Evolutionary conservation across 37 sponge, comb jelly and placozoan species (phyloP), one percentile per base, ranked within the genome.

Genomic region (Halisarca cf. caerulea): DNA sequence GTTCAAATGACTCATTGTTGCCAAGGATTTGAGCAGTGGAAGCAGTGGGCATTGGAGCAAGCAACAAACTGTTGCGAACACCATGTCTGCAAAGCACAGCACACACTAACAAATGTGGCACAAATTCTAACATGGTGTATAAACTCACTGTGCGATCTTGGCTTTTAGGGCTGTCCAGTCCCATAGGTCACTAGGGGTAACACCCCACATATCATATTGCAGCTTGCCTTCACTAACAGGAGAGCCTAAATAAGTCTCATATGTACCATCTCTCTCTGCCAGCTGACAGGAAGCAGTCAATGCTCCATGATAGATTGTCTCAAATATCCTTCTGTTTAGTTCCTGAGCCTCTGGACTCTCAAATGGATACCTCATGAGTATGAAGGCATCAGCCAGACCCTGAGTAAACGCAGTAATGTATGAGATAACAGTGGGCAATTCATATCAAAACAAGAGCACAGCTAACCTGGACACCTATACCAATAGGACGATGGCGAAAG

Each of bases 11-110:
- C 87, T 99, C 99, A 73, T 99, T 99, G 88, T 99, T 99, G 17
- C 99, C 99, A 24, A 99, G 92, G 78, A 99, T 99, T 71, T 99
- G 99, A 23, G 99, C 99, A 32, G 99, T 99, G 60, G 97, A 97
- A 47, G 99, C 99, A 14, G 99, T 99, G 1, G 99, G 99, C 99
- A 99, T 99, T 27, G 99, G 99, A 40, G 99, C 97, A 57, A 99
- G 61, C 18, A 99, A 86, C 34, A 99, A 85, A 43, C 97, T 97
- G 90, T 99, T 99, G 0, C 99, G 90, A 1, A 96, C 64, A 21
- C 99, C 99, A 91, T 90, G 79, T 71, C 98, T 97, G 73, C 3
- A 80, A 44, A 58, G 58, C 3, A 27, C 1, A 58, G 21, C 11
- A 2, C 44, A 40, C 41, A 8, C 37, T 41, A 68, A 35, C 77